Conservation (phyloP, 2,888 invertebrate genomes). For the Eurytoma adleriae region DNA sequence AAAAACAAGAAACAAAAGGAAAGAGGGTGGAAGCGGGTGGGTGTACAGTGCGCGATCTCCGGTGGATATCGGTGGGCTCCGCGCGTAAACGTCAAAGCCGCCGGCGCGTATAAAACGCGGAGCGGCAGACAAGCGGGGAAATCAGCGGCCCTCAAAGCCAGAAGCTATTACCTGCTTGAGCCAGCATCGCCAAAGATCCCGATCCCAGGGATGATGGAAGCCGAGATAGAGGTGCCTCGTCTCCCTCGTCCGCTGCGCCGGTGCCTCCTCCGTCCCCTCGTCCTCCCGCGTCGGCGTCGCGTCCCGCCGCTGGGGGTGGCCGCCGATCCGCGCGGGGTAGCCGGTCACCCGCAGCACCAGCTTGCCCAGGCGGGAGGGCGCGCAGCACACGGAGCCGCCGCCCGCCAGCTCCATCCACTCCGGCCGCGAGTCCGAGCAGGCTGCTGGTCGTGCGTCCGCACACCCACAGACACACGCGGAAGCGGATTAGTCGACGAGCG, state of each 20-base stretch:
- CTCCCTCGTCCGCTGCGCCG: slow-evolving; percentile 63
- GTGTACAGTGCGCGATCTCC: too few species aligned
- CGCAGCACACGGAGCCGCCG: slow-evolving; percentile 72
- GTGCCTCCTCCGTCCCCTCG: neutral
- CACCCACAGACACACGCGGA: slow-evolving; percentile 13
- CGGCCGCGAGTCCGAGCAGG: slow-evolving; percentile 69
- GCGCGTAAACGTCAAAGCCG: too few species aligned
- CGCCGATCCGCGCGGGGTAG: slow-evolving; percentile 69
- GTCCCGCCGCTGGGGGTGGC: slow-evolving; percentile 47
- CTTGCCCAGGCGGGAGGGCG: slow-evolving; percentile 74
- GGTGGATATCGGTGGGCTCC: too few species aligned
- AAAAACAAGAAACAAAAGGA: too few species aligned
- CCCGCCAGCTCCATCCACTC: slow-evolving; percentile 73
- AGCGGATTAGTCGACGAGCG: slow-evolving; percentile 35
- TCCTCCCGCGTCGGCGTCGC: slow-evolving; percentile 1
- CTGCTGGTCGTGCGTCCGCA: slow-evolving; percentile 63
- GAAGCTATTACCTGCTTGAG: slow-evolving; percentile 79
- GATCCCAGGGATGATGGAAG: slow-evolving; percentile 82
- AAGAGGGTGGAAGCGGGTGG: too few species aligned
- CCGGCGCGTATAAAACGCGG: too few species aligned
- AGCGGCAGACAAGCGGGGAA: too few species aligned
- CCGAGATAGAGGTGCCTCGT: slow-evolving; percentile 81
- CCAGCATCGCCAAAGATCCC: slow-evolving; percentile 83
- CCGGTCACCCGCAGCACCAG: slow-evolving; percentile 76
- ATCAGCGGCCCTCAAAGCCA: neutral